Evolutionary conservation across 2,888 invertebrate species (phyloP).

Genomic region (Cetonia aurata): DNA sequence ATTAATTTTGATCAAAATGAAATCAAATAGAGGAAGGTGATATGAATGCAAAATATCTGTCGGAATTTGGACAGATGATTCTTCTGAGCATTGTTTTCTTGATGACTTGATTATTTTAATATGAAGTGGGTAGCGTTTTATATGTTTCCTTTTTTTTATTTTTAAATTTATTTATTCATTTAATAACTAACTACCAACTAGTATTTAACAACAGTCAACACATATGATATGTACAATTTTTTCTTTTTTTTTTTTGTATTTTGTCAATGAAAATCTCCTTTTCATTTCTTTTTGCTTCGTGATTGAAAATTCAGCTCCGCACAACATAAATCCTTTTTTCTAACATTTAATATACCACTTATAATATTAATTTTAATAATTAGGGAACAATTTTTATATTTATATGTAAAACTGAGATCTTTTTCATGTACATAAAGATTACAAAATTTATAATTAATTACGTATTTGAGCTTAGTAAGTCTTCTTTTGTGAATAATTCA

Average conservation of each 20-base stretch:
- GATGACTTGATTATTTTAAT: constrained; percentile 20
- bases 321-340: background rate
- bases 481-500: no score
- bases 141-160: constrained; percentile 19
- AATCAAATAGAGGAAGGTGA: constrained; percentile 27
- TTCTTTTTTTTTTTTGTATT: constrained; percentile 45
- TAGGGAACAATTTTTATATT: background rate
- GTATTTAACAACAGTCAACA: constrained; percentile 63
- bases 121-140: constrained; percentile 44
- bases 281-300: constrained; percentile 17
- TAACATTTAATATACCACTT: background rate
- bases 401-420: no score
- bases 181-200: constrained; percentile 45
- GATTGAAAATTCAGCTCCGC: constrained; percentile 16
- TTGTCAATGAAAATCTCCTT: constrained; percentile 7
- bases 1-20: constrained; percentile 24
- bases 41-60: constrained; percentile 31
- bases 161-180: constrained; percentile 22
- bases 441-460: no score
- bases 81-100: constrained; percentile 51
- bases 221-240: constrained; percentile 62
- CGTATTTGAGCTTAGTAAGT: no score
- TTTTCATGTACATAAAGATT: no score
- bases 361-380: background rate
- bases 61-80: constrained; percentile 50